A percentile compares a stretch with the other conserved stretches of the same genome.
These are phyloP conservation scores for Cercopithecus mona DNA, from an alignment of 2,113 vertebrate genomes.

Conservation along the genomic window DNA sequence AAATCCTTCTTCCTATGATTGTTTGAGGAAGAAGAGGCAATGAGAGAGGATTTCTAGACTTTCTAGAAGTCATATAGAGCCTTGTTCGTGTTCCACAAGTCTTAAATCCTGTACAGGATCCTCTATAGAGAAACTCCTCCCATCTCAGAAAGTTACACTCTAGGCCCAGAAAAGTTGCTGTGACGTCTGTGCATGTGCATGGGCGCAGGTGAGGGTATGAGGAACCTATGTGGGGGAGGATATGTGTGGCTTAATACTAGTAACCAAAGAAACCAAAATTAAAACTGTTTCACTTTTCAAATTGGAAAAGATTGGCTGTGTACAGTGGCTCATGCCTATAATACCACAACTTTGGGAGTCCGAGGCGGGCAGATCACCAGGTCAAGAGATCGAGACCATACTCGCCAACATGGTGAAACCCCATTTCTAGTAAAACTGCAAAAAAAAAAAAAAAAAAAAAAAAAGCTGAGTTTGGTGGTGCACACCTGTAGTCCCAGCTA, in stretches of 20 bases:
- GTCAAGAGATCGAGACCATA: too few relatives aligned
- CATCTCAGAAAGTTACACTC: background rate
- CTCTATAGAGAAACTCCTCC: background rate
- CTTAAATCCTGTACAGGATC: background rate
- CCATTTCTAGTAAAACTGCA: too few relatives aligned
- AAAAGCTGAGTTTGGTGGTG: too few relatives aligned
- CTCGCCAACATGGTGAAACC: too few relatives aligned
- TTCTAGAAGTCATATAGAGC: background rate
- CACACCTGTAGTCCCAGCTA: too few relatives aligned
- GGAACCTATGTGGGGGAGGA: background rate
- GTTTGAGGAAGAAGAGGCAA: background rate
- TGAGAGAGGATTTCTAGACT: background rate
- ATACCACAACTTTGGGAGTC: too few relatives aligned
- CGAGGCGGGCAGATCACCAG: too few relatives aligned
- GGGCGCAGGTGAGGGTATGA: too few relatives aligned
- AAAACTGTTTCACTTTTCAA: slow-evolving; percentile 31
- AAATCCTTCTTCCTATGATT: background rate
- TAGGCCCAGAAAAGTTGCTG: background rate
- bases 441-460: too few relatives aligned
- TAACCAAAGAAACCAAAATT: slow-evolving; percentile 11
- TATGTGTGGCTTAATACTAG: background rate
- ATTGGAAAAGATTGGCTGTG: background rate
- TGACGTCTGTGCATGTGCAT: background rate
- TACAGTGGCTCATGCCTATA: too few relatives aligned
- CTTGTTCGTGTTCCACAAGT: background rate